Percentiles rank a stretch among this genome's conserved stretches.
These are phyloP conservation scores for Synanthedon andrenaeformis DNA, from an alignment of 2,888 invertebrate genomes.

Conservation along the genomic window DNA sequence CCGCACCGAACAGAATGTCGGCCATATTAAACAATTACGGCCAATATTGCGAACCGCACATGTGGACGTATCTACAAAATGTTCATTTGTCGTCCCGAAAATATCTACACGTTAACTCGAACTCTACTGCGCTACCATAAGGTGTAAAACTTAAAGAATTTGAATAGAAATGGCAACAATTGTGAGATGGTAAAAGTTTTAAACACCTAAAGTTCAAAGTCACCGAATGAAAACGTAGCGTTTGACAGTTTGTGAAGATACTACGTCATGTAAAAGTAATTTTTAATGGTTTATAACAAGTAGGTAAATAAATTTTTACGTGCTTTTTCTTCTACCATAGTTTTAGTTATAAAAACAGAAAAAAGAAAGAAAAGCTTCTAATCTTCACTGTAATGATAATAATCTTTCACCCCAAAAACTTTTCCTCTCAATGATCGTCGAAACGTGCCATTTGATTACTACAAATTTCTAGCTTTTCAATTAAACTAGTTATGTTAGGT, in stretches of 20 bases:
- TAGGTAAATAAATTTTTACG: background rate
- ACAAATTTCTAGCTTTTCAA: no score
- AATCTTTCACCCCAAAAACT: no score
- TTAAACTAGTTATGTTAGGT: no score
- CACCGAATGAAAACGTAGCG: slow-evolving; percentile 30
- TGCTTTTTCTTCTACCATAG: no score
- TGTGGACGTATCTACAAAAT: background rate
- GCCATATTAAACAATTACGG: slow-evolving; percentile 52
- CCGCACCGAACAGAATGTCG: slow-evolving; percentile 24
- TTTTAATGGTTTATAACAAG: background rate
- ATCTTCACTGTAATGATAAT: no score
- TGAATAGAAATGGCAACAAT: slow-evolving; percentile 3
- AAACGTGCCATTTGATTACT: no score
- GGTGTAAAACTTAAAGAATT: background rate
- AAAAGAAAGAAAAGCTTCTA: no score
- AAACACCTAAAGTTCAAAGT: slow-evolving; percentile 46
- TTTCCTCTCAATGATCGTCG: no score
- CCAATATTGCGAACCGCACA: slow-evolving; percentile 37
- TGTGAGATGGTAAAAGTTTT: slow-evolving; percentile 16
- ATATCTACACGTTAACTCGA: slow-evolving; percentile 3
- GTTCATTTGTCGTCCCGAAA: slow-evolving; percentile 4
- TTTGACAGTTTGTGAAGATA: slow-evolving; percentile 4
- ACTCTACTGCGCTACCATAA: slow-evolving; percentile 9
- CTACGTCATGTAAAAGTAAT: background rate
- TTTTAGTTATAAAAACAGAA: no score